These are phyloP conservation scores for Drosophila kikkawai DNA, from an alignment of 1,140 invertebrate genomes.

Conservation along the genomic window DNA sequence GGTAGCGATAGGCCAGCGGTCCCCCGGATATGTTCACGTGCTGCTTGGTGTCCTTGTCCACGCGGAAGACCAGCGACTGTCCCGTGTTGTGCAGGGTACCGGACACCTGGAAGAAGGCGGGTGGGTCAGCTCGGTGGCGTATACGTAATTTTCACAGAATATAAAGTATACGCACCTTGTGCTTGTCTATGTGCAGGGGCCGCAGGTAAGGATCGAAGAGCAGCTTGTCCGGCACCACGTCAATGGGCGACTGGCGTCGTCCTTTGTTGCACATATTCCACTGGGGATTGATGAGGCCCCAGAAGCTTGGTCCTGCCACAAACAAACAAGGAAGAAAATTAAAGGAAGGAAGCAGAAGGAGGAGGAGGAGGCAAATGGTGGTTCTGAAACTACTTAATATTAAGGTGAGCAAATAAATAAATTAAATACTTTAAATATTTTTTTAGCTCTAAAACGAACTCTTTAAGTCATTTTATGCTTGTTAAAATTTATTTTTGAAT, in stretches of 20 bases:
- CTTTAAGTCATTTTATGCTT: background rate
- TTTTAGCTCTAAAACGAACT: background rate
- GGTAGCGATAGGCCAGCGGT: constrained; percentile 96
- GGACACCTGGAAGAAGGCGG: constrained; percentile 88
- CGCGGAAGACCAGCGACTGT: constrained; percentile 95
- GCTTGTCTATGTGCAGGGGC: constrained; percentile 94
- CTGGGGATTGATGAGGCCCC: constrained; percentile 98
- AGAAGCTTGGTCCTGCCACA: constrained; percentile 95
- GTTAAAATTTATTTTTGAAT: background rate
- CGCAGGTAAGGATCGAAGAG: constrained; percentile 97
- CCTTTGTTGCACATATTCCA: constrained; percentile 98
- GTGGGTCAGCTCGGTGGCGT: background rate
- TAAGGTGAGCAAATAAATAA: too few species aligned
- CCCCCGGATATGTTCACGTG: constrained; percentile 97
- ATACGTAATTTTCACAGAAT: background rate
- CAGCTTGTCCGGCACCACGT: constrained; percentile 96
- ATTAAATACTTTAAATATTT: background rate
- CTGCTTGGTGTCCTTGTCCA: constrained; percentile 93
- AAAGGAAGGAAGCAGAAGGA: constrained; percentile 33
- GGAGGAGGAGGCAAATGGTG: background rate
- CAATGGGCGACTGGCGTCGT: constrained; percentile 96
- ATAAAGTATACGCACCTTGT: constrained; percentile 89
- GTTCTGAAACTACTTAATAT: background rate
- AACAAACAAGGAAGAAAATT: constrained; percentile 62
- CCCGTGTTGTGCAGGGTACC: constrained; percentile 95